Base-by-base conservation (phyloP, 2,888 invertebrate species). In the Sabatieria punctata region DNA sequence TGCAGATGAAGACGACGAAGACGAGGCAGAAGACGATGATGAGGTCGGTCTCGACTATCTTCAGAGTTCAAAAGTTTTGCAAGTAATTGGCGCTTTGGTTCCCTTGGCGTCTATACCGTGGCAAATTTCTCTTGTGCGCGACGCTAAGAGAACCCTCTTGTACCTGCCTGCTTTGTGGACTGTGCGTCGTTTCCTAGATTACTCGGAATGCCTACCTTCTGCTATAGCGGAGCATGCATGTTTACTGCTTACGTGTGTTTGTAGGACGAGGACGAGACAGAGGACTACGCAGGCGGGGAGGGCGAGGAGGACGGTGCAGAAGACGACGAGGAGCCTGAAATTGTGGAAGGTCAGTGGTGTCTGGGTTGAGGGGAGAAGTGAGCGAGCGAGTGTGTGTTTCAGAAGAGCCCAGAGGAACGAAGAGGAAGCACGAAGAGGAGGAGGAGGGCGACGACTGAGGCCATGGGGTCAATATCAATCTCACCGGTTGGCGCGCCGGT, bases 21-120 rank as follows among this genome's bases (percentile, higher is more conserved):
- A 60, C 36, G 67, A 63, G 35, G 61, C 59, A 27, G 66, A 62
- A 25, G 63, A 60, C 4, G 66, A 65, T 4, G 63, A 60, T 8
- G 76, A 73, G 52, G 75, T 78, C 56, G 75, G 78, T 48, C 76
- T 82, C 52, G 76, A 77, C 49, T 75, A 77, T 60, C 77, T 79
- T 53, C 77, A 79, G 58, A 78, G 78, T 66, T 76, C 76, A 61
- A 74, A 77, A 40, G 54, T 51, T 57, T 71, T 72, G 57, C 78
- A 70, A 69, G 79, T 78, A 65, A 72, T 67, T n/a, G 38, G 18
- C 2, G 26, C 30, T 30, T 8, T 30, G 30, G 15, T 15, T 30
- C 37, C 37, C 37, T 19, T n/a, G n/a, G n/a, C n/a, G n/a, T n/a
- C n/a, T n/a, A n/a, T n/a, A n/a, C n/a, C n/a, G n/a, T n/a, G n/a